Evolutionary conservation across 2,797 vertebrate genomes (phyloP), one percentile per base, ranked within the genome.

Genomic region (Chaunax sp.): DNA sequence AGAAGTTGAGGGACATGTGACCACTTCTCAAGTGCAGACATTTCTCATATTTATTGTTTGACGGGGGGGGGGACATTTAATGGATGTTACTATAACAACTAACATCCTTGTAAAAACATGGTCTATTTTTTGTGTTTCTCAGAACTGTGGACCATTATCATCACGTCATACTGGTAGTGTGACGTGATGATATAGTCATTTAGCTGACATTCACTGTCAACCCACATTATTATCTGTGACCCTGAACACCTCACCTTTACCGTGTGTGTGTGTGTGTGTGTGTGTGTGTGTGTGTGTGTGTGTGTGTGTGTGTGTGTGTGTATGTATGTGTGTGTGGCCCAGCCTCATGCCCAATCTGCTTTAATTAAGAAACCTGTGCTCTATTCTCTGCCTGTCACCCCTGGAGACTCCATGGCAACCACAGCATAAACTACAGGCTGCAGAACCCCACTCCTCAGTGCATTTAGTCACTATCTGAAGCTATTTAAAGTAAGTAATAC

Each of bases 361-460:
- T 91, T 95, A 96, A 97, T 96, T 96, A 96, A 93, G 91, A 90
- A 94, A 82, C 20, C 76, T 30, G 40, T 72, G 83, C 75, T 90
- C 88, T 75, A 90, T 89, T 89, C 65, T 82, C 58, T 74, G 74
- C 77, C 72, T 37, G 60, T 97, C 92, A 95, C 96, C 95, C 95
- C 75, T 91, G 95, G 96, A 97, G 95, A 96, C 91, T 61, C 95
- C 95, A 97, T 98, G 92, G 95, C 94, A 98, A 98, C 96, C 65
- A 78, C 70, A 91, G 87, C 74, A 75, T 89, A 91, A 94, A 89
- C 88, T 84, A 89, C 91, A 88, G 67, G 72, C 73, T 72, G n/a
- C 61, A n/a, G n/a, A n/a, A n/a, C n/a, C n/a, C n/a, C n/a, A 30
- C 28, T 9, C 6, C 6, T 8, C 25, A 51, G 62, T 64, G 16